phyloP scores from a whole-genome alignment of 2,797 vertebrate genomes.

The Betta splendens region DNA sequence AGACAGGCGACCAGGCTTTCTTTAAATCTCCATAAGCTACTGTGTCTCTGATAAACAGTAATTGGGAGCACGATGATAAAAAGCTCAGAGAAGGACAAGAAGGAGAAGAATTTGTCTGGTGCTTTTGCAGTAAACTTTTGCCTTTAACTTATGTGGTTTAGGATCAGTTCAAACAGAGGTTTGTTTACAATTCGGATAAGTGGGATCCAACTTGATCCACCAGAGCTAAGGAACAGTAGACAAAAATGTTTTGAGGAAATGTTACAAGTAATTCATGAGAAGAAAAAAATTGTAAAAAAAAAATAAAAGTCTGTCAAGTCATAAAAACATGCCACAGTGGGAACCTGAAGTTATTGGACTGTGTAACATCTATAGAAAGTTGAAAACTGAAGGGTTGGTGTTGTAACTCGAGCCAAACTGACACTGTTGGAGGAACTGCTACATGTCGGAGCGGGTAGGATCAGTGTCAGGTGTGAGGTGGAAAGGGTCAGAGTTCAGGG shows the following conservation, averaged over 20 bases:
- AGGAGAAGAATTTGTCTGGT: slow-evolving; percentile 38
- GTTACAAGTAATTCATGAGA: background rate
- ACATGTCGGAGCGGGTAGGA: background rate
- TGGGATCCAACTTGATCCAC: background rate
- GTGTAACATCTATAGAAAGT: no score
- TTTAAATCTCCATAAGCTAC: slow-evolving; percentile 15
- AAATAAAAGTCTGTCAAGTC: background rate
- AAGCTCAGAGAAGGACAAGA: slow-evolving; percentile 5
- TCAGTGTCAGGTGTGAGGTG: slow-evolving; percentile 1
- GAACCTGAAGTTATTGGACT: background rate
- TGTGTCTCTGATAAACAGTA: slow-evolving; percentile 23
- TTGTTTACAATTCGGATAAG: background rate
- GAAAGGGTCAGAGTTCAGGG: slow-evolving; percentile 9
- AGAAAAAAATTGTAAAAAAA: no score
- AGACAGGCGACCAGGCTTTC: background rate
- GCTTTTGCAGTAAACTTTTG: background rate
- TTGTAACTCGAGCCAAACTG: slow-evolving; percentile 2
- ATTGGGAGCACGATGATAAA: slow-evolving; percentile 10
- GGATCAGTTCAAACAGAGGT: background rate
- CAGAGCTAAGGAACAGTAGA: background rate
- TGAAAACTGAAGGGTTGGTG: slow-evolving; percentile 1
- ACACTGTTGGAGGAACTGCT: background rate
- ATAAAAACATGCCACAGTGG: no score
- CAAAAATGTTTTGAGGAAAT: background rate
- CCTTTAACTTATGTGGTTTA: slow-evolving; percentile 9